Conservation (phyloP, 2,113 vertebrate genomes). For the Ctenodactylus gundi region DNA sequence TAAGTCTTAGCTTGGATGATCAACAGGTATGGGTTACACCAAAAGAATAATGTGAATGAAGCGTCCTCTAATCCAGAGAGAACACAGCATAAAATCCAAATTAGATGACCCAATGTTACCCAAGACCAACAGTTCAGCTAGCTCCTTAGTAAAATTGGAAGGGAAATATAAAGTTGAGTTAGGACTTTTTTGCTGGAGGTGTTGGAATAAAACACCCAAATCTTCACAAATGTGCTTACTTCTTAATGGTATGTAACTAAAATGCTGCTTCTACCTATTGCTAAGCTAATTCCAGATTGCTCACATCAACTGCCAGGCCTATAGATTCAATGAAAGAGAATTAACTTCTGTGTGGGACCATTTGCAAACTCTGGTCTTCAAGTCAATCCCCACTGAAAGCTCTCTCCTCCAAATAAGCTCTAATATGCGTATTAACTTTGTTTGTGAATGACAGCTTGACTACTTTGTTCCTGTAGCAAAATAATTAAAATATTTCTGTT, state of each 20-base stretch:
- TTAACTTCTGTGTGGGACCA: fast-evolving
- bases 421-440: not conserved
- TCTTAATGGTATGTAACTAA: not conserved
- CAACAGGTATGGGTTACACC: fast-evolving
- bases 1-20: fast-evolving
- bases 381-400: fast-evolving
- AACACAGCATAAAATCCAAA: not conserved
- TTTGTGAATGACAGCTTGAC: not conserved
- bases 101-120: fast-evolving
- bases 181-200: not conserved
- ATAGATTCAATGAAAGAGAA: fast-evolving
- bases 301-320: fast-evolving
- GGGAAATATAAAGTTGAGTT: not conserved
- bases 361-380: fast-evolving
- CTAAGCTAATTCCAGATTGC: fast-evolving
- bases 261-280: not conserved
- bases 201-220: not conserved
- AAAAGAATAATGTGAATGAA: fast-evolving
- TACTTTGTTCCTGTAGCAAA: not conserved
- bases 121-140: fast-evolving
- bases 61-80: not conserved
- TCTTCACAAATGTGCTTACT: not conserved
- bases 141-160: fast-evolving
- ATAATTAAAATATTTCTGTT: not conserved
- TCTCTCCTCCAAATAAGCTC: not conserved